Evolutionary conservation across 2,888 invertebrate genomes (phyloP).

Genomic region (Phaedon cochleariae): DNA sequence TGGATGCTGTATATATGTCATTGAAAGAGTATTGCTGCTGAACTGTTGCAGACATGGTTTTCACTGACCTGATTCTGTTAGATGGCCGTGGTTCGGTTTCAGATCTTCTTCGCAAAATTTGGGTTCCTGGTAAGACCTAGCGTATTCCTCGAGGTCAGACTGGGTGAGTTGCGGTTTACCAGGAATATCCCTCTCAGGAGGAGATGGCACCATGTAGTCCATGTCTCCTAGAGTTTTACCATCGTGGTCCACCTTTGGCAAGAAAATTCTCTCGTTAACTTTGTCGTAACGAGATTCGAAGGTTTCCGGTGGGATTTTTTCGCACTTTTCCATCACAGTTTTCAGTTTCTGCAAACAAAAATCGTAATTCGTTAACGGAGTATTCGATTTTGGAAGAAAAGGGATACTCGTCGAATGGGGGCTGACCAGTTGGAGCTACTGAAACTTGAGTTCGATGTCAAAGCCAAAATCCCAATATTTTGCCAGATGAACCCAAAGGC

Average conservation of each 20-base stretch:
- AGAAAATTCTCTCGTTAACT: conserved; percentile 62
- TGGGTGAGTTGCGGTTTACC: conserved; percentile 65
- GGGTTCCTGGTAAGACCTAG: conserved; percentile 66
- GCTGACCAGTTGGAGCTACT: no score
- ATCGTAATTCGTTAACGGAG: not conserved
- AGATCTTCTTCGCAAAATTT: conserved; percentile 53
- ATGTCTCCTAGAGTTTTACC: conserved; percentile 70
- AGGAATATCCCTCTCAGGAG: conserved; percentile 72
- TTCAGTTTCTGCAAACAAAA: conserved; percentile 66
- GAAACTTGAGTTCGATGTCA: no score
- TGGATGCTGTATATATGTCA: no score
- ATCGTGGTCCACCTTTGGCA: conserved; percentile 71
- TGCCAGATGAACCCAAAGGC: no score
- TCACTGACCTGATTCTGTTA: conserved; percentile 40
- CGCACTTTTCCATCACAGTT: conserved; percentile 75
- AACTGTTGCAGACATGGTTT: no score
- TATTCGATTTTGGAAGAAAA: no score
- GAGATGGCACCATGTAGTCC: conserved; percentile 75
- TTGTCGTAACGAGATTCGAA: conserved; percentile 65
- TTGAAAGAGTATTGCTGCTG: no score
- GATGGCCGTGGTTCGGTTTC: conserved; percentile 38
- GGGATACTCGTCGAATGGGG: no score
- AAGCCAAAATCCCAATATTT: no score
- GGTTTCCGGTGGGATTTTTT: conserved; percentile 69
- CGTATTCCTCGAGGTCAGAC: conserved; percentile 76